These are phyloP conservation scores for Mus musculus DNA, from an alignment of 2,113 vertebrate species.

Conservation along the genomic window DNA sequence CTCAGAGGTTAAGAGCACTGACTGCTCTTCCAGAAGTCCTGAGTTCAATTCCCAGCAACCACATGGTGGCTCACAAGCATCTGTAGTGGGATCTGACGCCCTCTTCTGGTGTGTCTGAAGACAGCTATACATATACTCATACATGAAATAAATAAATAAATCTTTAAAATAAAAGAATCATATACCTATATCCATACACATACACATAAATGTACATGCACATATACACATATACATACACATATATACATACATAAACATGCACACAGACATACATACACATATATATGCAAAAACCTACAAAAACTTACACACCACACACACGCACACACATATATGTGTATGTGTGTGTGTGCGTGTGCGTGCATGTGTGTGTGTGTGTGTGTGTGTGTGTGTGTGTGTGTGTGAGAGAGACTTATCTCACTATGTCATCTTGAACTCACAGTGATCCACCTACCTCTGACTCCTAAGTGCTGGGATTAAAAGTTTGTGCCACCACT, in stretches of 20 bases:
- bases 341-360: neutral
- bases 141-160: too few species aligned
- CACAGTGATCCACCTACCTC: neutral
- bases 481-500: neutral
- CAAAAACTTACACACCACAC: neutral
- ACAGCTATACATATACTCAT: too few species aligned
- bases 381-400: too few species aligned
- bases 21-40: too few species aligned
- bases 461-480: neutral
- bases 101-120: too few species aligned
- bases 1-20: too few species aligned
- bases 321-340: neutral
- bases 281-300: neutral
- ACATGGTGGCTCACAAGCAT: too few species aligned
- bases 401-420: neutral
- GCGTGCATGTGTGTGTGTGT: too few species aligned
- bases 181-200: neutral
- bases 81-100: too few species aligned
- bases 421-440: neutral
- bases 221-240: neutral
- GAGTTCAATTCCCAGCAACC: too few species aligned
- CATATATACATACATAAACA: fast-evolving
- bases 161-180: too few species aligned
- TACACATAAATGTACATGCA: neutral
- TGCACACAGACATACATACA: fast-evolving